Base-by-base conservation (phyloP, 1,140 invertebrate species). In the Macrobrachium rosenbergii region DNA sequence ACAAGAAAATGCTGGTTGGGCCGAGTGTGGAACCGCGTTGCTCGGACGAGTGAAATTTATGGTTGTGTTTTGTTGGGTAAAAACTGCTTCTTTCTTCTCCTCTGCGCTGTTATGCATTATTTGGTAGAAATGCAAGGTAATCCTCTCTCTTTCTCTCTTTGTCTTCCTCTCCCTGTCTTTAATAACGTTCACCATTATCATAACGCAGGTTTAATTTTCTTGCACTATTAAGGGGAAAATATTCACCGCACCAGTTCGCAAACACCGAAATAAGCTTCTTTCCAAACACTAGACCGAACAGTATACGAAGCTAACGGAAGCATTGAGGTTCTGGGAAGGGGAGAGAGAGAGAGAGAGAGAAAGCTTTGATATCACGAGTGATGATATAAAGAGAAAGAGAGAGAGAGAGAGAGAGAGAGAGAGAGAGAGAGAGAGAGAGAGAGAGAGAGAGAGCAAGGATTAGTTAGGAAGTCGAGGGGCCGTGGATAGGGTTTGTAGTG, bases 101-200 rank as follows among this genome's bases (percentile, higher is more conserved):
- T 59, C 59, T 58, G 28, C 52, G 19, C 23, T 60, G 45, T 60
- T 58, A 28, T 23, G 52, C 78, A 8, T 52, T 12, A 12, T 52
- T 52, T 52, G 52, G 52, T 5, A 52, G 12, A 52, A 52, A 52
- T 8, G 52, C 52, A 10, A 52, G 12, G 12, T 52, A 52, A 52
- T 60, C 59, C 78, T 80, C 78, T 80, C 78, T 80, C 78, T 80
- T 52, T 80, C 78, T 80, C 78, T 80, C 77, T 80, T 28, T 80
- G 45, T 63, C 60, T 63, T 52, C 37, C 60, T 80, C 52, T 80
- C 78, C 59, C 77, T 60, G 43, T 79, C 59, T 79, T 59, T 79
- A 23, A 45, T n/a, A 11, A 59, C 28, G 28, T 79, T 23, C 77
- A 17, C 77, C 59, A 16, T 79, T 28, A 52, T 79, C 45, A 75